A percentile compares a stretch with the other conserved stretches of the same genome.
Conservation (phyloP, 2,888 invertebrate genomes). For the Nemoura dubitans region DNA sequence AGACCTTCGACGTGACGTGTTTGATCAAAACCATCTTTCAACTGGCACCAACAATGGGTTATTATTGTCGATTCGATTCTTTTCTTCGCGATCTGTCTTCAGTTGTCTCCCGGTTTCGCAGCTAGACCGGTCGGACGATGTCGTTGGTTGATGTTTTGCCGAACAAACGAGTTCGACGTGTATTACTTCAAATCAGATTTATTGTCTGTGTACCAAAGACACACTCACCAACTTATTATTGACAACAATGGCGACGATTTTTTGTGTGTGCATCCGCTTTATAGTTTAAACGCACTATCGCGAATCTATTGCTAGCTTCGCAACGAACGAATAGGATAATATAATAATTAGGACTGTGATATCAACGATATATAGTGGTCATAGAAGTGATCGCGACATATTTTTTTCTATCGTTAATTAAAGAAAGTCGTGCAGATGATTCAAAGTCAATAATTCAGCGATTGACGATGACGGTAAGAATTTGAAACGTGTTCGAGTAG, state of each 20-base stretch:
- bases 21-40: constrained; percentile 29
- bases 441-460: neutral
- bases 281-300: neutral
- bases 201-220: neutral
- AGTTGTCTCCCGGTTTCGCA: neutral
- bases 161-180: neutral
- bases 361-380: too few species aligned
- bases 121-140: neutral
- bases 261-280: neutral
- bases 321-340: neutral
- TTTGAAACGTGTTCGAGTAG: neutral
- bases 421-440: neutral
- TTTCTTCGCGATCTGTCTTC: neutral
- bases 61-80: neutral
- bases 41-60: constrained; percentile 9
- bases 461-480: neutral
- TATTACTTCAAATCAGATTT: neutral
- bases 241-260: neutral
- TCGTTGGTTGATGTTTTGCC: neutral
- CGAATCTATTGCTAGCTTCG: neutral
- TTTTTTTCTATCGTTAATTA: neutral
- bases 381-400: too few species aligned
- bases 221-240: constrained; percentile 4
- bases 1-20: constrained; percentile 41
- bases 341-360: neutral